These are phyloP conservation scores for Lysandra coridon DNA, from an alignment of 2,888 invertebrate genomes.

Conservation along the genomic window DNA sequence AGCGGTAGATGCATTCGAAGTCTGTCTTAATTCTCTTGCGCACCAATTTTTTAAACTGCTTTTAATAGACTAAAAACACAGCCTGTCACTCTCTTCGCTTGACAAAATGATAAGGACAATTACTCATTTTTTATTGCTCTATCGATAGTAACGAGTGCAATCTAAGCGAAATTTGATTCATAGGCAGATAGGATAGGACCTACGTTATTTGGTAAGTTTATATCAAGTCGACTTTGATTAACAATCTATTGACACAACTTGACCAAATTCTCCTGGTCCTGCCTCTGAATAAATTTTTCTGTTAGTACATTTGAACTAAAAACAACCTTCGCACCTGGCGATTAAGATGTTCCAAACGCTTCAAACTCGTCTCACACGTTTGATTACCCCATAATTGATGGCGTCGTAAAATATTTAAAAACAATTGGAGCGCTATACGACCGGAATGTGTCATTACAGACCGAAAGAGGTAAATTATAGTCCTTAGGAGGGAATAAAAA, in stretches of 20 bases:
- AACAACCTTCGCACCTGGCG: background rate
- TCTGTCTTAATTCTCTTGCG: background rate
- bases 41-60: background rate
- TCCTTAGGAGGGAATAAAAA: slow-evolving; percentile 69
- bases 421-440: slow-evolving; percentile 11
- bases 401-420: slow-evolving; percentile 26
- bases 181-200: too few relatives aligned
- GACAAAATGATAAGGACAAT: background rate
- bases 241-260: too few relatives aligned
- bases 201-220: too few relatives aligned
- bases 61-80: background rate
- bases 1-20: background rate
- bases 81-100: background rate
- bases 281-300: too few relatives aligned
- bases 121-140: too few relatives aligned
- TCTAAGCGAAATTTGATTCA: too few relatives aligned
- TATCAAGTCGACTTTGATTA: too few relatives aligned
- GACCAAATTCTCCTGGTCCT: too few relatives aligned
- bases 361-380: slow-evolving; percentile 29
- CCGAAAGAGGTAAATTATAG: slow-evolving; percentile 49
- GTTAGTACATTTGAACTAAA: background rate
- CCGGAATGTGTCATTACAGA: slow-evolving; percentile 42
- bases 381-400: slow-evolving; percentile 1
- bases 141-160: too few relatives aligned
- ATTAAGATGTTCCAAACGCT: background rate